These are phyloP conservation scores for Latrodectus geometricus DNA, from an alignment of 1,140 invertebrate species.

Conservation along the genomic window DNA sequence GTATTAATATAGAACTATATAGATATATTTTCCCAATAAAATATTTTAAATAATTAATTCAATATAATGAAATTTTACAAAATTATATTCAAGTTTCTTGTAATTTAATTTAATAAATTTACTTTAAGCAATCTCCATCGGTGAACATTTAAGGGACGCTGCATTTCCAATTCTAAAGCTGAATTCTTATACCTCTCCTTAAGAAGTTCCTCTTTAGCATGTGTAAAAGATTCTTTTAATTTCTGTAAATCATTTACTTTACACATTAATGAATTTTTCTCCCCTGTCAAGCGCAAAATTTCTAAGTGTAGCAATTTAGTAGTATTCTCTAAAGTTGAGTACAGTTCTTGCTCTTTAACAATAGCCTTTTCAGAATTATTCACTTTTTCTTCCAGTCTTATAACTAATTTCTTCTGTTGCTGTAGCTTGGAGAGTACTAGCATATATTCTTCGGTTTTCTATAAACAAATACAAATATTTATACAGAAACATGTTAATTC, in stretches of 20 bases:
- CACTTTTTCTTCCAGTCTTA: constrained; percentile 28
- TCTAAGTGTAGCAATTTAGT: constrained; percentile 47
- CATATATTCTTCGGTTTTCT: constrained; percentile 35
- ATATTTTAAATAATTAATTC: not conserved
- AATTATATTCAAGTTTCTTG: not conserved
- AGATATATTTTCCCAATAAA: not conserved
- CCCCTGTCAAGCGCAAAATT: constrained; percentile 32
- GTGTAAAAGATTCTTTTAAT: constrained; percentile 29
- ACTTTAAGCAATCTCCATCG: constrained; percentile 48
- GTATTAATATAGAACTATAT: not conserved
- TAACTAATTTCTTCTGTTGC: not conserved
- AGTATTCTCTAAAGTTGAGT: constrained; percentile 6
- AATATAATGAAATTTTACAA: not conserved
- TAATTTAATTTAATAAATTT: not conserved
- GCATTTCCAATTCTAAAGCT: constrained; percentile 37
- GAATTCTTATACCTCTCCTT: constrained; percentile 49
- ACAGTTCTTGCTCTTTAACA: constrained; percentile 17
- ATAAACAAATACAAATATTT: not conserved
- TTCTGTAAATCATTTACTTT: constrained; percentile 54
- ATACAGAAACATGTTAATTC: not conserved
- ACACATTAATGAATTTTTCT: constrained; percentile 43
- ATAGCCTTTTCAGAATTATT: constrained; percentile 13
- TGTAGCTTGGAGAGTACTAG: constrained; percentile 17
- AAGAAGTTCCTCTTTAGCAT: constrained; percentile 42
- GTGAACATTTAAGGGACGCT: constrained; percentile 36